These are phyloP conservation scores for Drosophila sturtevanti DNA, from an alignment of 1,140 invertebrate species.

Conservation along the genomic window DNA sequence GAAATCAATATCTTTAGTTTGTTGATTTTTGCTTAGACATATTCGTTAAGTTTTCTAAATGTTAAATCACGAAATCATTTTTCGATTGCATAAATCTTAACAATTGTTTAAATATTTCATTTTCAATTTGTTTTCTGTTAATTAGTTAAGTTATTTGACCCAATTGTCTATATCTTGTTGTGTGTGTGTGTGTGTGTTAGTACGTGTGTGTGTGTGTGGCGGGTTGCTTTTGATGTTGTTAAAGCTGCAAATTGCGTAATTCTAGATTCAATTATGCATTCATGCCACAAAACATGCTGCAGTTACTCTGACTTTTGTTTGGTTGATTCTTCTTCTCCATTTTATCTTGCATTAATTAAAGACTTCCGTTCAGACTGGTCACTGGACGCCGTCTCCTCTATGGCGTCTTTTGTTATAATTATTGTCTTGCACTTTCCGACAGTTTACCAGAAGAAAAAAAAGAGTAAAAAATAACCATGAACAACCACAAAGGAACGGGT, in stretches of 20 bases:
- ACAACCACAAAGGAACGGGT: not conserved
- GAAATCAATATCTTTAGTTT: no score
- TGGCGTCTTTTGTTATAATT: slow-evolving; percentile 73
- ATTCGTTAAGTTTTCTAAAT: no score
- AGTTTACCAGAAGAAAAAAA: no score
- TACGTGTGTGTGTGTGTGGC: not conserved
- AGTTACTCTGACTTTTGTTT: slow-evolving; percentile 19
- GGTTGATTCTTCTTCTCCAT: slow-evolving; percentile 21
- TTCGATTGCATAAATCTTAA: not conserved
- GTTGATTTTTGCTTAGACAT: no score
- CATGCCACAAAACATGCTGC: slow-evolving; percentile 34
- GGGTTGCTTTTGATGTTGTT: slow-evolving; percentile 18
- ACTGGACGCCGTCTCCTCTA: not conserved
- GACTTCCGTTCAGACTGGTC: slow-evolving; percentile 58
- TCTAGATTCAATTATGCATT: slow-evolving; percentile 69
- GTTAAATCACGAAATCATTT: no score
- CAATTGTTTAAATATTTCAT: not conserved
- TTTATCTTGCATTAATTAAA: slow-evolving; percentile 68
- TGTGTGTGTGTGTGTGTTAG: not conserved
- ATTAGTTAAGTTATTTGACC: slow-evolving; percentile 1
- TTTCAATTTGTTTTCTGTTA: not conserved
- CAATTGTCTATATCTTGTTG: not conserved
- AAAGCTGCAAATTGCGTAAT: slow-evolving; percentile 59
- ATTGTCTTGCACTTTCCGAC: slow-evolving; percentile 54
- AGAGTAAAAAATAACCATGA: not conserved